Evolutionary conservation across 2,113 vertebrate genomes (phyloP).

Genomic region (Brachyistius frenatus): DNA sequence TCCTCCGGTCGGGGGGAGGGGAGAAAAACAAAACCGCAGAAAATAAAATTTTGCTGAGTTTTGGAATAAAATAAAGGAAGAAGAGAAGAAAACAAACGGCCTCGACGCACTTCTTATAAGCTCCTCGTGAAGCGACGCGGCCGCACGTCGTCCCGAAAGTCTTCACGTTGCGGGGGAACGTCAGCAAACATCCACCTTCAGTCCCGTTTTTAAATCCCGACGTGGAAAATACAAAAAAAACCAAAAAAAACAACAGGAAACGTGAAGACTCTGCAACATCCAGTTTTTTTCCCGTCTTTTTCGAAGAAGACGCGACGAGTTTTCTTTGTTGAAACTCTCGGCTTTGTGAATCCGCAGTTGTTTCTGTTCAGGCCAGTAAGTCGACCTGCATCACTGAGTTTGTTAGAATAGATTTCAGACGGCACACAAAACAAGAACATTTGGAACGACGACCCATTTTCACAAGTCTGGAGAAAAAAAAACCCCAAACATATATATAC

Average conservation of each 20-base stretch:
- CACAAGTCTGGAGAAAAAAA: constrained; percentile 31
- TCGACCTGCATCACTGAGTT: constrained; percentile 25
- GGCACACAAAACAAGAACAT: constrained; percentile 56
- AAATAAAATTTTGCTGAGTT: constrained; percentile 11
- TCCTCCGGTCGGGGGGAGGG: not conserved
- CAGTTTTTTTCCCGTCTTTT: not conserved
- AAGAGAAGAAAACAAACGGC: too few relatives aligned
- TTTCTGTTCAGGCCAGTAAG: constrained; percentile 47
- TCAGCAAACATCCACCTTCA: too few relatives aligned
- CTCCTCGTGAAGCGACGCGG: too few relatives aligned
- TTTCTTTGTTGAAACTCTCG: not conserved
- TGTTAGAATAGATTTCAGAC: constrained; percentile 44
- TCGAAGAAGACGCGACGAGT: constrained; percentile 21
- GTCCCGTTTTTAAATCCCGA: not conserved
- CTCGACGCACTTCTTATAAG: too few relatives aligned
- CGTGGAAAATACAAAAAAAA: not conserved
- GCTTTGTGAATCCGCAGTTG: not conserved
- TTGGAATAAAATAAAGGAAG: too few relatives aligned
- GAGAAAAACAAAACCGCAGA: not conserved
- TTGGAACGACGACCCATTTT: constrained; percentile 53
- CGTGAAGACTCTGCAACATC: constrained; percentile 13
- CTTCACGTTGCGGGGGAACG: not conserved
- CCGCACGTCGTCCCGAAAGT: not conserved
- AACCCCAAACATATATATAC: constrained; percentile 50
- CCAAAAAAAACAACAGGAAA: constrained; percentile 19